Evolutionary conservation across 2,888 invertebrate genomes (phyloP).

Genomic region (Cheilosia urbana): DNA sequence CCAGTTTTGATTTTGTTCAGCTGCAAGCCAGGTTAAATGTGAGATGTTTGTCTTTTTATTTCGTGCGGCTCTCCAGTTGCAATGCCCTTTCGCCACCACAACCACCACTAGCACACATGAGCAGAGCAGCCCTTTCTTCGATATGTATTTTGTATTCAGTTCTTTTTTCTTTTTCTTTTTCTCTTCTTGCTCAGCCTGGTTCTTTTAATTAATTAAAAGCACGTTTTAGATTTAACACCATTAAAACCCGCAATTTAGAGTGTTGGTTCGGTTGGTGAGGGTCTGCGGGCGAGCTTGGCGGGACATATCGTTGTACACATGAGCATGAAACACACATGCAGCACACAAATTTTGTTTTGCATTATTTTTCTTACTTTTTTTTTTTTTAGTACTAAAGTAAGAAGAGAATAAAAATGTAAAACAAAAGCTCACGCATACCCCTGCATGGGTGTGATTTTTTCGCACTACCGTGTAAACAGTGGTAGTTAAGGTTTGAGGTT

Average conservation of each 20-base stretch:
- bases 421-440: constrained; percentile 73
- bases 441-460: constrained; percentile 66
- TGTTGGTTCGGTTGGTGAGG: constrained; percentile 13
- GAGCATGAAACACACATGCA: constrained; percentile 38
- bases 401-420: constrained; percentile 53
- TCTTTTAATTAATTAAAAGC: constrained; percentile 76
- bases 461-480: constrained; percentile 63
- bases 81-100: constrained; percentile 22
- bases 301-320: constrained; percentile 46
- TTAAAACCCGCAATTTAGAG: constrained; percentile 65
- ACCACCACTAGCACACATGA: constrained; percentile 1
- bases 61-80: constrained; percentile 16
- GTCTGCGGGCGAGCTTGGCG: background rate
- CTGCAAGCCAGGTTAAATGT: constrained; percentile 34
- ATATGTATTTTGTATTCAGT: background rate
- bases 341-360: constrained; percentile 16
- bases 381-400: constrained; percentile 39
- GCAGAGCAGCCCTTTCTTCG: constrained; percentile 33
- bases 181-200: constrained; percentile 29
- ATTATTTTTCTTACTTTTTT: constrained; percentile 26
- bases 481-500: constrained; percentile 57
- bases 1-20: constrained; percentile 51
- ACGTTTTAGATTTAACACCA: constrained; percentile 75
- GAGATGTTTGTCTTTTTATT: constrained; percentile 33
- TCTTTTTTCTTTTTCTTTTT: constrained; percentile 39